Evolutionary conservation across 2,797 vertebrate genomes (phyloP), one percentile per base, ranked within the genome.

Genomic region (Sebastes matsubarae): DNA sequence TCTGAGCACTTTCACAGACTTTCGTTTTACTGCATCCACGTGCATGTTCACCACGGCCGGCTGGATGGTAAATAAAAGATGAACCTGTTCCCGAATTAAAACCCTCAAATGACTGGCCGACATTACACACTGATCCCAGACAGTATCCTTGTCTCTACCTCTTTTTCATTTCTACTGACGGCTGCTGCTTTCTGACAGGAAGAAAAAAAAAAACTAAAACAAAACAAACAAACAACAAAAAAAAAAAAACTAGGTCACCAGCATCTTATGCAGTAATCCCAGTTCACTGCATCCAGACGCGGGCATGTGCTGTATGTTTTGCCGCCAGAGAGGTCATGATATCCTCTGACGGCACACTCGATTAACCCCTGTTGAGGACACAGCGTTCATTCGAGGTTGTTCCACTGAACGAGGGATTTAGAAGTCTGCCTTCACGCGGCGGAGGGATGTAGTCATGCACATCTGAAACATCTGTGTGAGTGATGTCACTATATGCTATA

Each of bases 221-320:
- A 91, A 90, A 82, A 89, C 80, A 89, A 91, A 88, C 72, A 86
- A 87, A 82, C 61, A 87, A 89, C 81, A 72, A 84, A 6, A 84
- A 8, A 84, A 83, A 88, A 93, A 83, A 42, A 96, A 95, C 68
- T 95, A 93, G 96, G 95, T 96, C 96, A 96, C 80, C 90, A 77
- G 92, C 94, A 94, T 96, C 92, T 96, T 95, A 95, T 94, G 93
- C 94, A 90, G 92, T 96, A 96, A 96, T 96, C 95, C 94, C 24
- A 87, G 84, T 92, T 94, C 91, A 82, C 91, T 93, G 92, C 93
- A 94, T 94, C 91, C 91, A 93, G 92, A 91, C 83, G 71, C 67
- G 63, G 82, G 89, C 91, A 90, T 93, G 92, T 92, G 93, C 92
- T 94, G 93, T 94, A 95, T 91, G 91, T 95, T 94, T 88, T 80